phyloP scores from a whole-genome alignment of 2,113 vertebrate genomes.

The Odontophorus gujanensis region DNA sequence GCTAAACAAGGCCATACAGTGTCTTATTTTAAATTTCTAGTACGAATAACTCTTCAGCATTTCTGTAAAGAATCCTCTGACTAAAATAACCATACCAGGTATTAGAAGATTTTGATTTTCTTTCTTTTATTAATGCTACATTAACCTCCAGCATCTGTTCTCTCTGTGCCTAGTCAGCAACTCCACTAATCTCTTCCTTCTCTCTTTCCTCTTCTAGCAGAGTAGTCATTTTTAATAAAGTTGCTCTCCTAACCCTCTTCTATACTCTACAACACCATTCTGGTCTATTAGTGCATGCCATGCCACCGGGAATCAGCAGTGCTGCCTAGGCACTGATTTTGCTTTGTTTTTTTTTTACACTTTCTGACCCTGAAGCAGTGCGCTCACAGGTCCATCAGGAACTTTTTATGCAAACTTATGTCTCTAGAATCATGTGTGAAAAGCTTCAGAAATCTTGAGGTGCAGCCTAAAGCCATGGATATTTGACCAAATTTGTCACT shows the following conservation, averaged over 20 bases:
- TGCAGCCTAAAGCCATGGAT: background rate
- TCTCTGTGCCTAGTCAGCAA: slow-evolving; percentile 67
- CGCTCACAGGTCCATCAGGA: slow-evolving; percentile 47
- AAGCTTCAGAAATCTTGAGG: background rate
- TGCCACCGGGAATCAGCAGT: slow-evolving; percentile 35
- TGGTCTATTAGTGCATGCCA: background rate
- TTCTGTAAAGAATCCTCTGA: slow-evolving; percentile 45
- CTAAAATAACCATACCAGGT: slow-evolving; percentile 59
- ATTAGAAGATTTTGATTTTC: slow-evolving; percentile 67
- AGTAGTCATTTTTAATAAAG: slow-evolving; percentile 19
- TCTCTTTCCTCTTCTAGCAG: slow-evolving; percentile 19
- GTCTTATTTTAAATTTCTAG: slow-evolving; percentile 31
- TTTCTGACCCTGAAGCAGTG: slow-evolving; percentile 43
- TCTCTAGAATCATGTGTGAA: background rate
- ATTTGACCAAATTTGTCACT: background rate
- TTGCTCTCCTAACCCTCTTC: background rate
- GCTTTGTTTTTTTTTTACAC: slow-evolving; percentile 66
- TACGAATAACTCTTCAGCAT: background rate
- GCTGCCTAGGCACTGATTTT: slow-evolving; percentile 52
- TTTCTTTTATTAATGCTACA: slow-evolving; percentile 65
- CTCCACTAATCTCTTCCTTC: slow-evolving; percentile 55
- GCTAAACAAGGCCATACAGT: slow-evolving; percentile 22
- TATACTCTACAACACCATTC: background rate
- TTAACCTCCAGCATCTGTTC: slow-evolving; percentile 77
- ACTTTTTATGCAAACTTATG: background rate